Evolutionary conservation across 35 echinoderm and acorn worm genomes (phyloP).

Genomic region (Anneissia japonica): DNA sequence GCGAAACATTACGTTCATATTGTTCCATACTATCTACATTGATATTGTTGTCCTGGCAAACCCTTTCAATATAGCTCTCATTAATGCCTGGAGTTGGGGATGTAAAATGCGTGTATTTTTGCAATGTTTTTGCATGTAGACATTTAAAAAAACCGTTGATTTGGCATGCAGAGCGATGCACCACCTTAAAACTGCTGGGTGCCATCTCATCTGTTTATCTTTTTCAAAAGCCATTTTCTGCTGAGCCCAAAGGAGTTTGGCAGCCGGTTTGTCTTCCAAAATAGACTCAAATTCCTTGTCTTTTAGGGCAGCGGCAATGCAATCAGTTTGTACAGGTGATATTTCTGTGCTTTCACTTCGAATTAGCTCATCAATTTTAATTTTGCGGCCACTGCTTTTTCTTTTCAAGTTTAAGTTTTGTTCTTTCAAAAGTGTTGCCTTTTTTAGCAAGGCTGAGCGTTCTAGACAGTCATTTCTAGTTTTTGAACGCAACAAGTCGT

Average conservation of each 20-base stretch:
- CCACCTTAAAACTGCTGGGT: not conserved
- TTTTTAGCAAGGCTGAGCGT: no score
- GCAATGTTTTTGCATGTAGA: not conserved
- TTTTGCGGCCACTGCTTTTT: no score
- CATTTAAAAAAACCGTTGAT: not conserved
- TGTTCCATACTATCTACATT: no score
- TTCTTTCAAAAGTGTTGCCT: no score
- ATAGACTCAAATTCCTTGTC: not conserved
- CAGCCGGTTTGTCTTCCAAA: not conserved
- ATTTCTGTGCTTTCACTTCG: no score
- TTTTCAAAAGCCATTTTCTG: not conserved
- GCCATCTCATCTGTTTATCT: slow-evolving; percentile 1
- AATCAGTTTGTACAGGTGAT: no score
- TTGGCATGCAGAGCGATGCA: not conserved
- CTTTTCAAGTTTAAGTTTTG: no score
- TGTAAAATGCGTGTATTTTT: not conserved
- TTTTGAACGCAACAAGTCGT: no score
- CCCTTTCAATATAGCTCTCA: not conserved
- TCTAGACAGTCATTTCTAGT: no score
- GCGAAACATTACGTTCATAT: slow-evolving; percentile 7
- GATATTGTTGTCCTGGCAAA: not conserved
- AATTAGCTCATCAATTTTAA: no score
- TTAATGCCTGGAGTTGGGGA: not conserved
- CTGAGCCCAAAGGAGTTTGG: not conserved
- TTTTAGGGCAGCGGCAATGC: no score